A percentile compares a stretch with the other conserved stretches of the same genome.
These are phyloP conservation scores for Drosophila planitibia DNA, from an alignment of 2,888 invertebrate genomes.

Conservation along the genomic window DNA sequence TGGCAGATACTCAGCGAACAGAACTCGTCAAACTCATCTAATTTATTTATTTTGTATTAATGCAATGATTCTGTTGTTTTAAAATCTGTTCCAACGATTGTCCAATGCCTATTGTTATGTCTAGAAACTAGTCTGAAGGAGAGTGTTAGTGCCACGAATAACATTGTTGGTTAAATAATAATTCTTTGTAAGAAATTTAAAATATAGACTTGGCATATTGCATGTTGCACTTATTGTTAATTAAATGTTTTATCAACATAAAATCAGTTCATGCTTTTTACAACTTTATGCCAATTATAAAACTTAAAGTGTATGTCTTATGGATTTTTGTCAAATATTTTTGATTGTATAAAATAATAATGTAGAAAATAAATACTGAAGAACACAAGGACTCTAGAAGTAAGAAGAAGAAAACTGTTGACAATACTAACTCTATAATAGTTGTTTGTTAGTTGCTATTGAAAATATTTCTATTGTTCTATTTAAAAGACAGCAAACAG, in stretches of 20 bases:
- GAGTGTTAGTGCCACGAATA: neutral
- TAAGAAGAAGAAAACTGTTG: neutral
- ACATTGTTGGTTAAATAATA: neutral
- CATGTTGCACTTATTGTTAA: neutral
- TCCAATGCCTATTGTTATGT: neutral
- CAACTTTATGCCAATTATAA: neutral
- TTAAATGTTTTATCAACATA: neutral
- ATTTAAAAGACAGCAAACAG: neutral
- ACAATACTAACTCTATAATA: neutral
- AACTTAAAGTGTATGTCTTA: neutral
- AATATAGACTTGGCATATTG: neutral
- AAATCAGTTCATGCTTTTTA: neutral
- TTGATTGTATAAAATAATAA: neutral
- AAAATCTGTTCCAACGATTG: neutral
- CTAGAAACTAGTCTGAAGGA: neutral
- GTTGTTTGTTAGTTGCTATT: neutral
- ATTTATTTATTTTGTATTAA: neutral
- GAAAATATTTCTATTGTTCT: neutral
- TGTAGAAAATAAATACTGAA: neutral
- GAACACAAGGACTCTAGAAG: neutral
- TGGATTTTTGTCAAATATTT: neutral
- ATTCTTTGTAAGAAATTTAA: neutral
- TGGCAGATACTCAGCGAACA: constrained; percentile 1
- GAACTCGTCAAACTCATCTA: fast-evolving
- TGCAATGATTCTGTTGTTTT: neutral